phyloP scores from a whole-genome alignment of 1,140 invertebrate genomes.

The Uloborus diversus region DNA sequence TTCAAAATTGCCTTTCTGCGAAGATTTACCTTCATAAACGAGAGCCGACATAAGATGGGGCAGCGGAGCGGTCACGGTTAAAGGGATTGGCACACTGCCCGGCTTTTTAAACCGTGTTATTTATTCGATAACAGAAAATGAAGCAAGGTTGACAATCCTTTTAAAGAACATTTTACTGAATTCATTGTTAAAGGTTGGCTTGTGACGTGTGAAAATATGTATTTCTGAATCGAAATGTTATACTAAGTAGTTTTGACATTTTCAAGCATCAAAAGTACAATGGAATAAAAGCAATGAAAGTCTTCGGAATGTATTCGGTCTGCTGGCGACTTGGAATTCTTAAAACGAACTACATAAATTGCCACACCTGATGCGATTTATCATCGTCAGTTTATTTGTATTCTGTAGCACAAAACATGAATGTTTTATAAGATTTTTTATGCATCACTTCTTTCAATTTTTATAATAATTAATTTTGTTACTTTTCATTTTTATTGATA shows the following conservation, averaged over 20 bases:
- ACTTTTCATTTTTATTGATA: too few species aligned
- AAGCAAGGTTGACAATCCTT: conserved; percentile 1
- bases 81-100: conserved; percentile 29
- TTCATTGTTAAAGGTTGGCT: conserved; percentile 36
- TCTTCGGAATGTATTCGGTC: conserved; percentile 12
- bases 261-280: conserved; percentile 30
- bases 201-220: conserved; percentile 29
- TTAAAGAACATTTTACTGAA: conserved; percentile 11
- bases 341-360: conserved; percentile 1
- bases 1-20: conserved; percentile 21
- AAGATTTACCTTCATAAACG: conserved; percentile 10
- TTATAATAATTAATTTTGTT: too few species aligned
- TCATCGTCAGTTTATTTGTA: not conserved
- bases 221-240: conserved; percentile 39
- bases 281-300: conserved; percentile 8
- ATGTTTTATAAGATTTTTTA: not conserved
- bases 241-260: conserved; percentile 36
- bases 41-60: not conserved
- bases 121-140: conserved; percentile 21
- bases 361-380: not conserved
- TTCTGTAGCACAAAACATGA: not conserved
- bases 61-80: conserved; percentile 38
- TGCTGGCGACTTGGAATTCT: conserved; percentile 10
- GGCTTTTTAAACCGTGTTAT: conserved; percentile 11
- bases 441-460: too few species aligned